Percentiles rank a stretch among this genome's conserved stretches.
These are phyloP conservation scores for Archips crataeganus DNA, from an alignment of 2,888 invertebrate genomes.

Conservation along the genomic window DNA sequence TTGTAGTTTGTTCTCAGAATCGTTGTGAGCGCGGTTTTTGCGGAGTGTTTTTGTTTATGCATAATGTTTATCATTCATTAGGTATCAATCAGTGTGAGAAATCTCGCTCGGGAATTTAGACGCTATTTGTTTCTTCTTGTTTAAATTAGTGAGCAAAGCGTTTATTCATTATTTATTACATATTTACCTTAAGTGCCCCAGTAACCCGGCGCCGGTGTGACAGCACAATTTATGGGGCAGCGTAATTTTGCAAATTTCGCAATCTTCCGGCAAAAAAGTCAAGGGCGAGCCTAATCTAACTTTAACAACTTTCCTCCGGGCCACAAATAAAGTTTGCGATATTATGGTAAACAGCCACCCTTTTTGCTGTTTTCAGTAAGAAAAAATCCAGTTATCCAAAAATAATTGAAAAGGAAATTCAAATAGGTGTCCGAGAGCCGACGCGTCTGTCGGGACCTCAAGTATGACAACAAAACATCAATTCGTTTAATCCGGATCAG, in stretches of 20 bases:
- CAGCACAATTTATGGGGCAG: constrained; percentile 14
- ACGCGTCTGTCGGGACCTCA: not conserved
- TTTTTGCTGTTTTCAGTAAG: not conserved
- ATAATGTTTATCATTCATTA: constrained; percentile 29
- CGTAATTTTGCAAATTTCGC: constrained; percentile 46
- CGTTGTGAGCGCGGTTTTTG: constrained; percentile 33
- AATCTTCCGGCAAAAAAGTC: constrained; percentile 41
- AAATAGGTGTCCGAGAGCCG: not conserved
- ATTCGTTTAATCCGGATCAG: constrained; percentile 8
- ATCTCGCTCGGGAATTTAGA: constrained; percentile 29
- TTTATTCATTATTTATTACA: not conserved
- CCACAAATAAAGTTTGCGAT: constrained; percentile 36
- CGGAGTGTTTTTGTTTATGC: constrained; percentile 18
- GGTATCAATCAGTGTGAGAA: constrained; percentile 17
- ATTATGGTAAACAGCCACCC: constrained; percentile 43
- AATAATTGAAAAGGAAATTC: not conserved
- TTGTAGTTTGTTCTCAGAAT: constrained; percentile 36
- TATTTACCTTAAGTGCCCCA: constrained; percentile 12
- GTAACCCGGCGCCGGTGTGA: constrained; percentile 1
- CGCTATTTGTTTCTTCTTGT: constrained; percentile 21
- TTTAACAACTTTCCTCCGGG: constrained; percentile 46
- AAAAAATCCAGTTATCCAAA: constrained; percentile 1
- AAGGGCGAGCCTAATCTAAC: constrained; percentile 46
- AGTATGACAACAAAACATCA: not conserved
- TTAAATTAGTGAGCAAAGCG: constrained; percentile 12